phyloP scores from a whole-genome alignment of 1,140 invertebrate species.

The Xylocopa sonorina region DNA sequence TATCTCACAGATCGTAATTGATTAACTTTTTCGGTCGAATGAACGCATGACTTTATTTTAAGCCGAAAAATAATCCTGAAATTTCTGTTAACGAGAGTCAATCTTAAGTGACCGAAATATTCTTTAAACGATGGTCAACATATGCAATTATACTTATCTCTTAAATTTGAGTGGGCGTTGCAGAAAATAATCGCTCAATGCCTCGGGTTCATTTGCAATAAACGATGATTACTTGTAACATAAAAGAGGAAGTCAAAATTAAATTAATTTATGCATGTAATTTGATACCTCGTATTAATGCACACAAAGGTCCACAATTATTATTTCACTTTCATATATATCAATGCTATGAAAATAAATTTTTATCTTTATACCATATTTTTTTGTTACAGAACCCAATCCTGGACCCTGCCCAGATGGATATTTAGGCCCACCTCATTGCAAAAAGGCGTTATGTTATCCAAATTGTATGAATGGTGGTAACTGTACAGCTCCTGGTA shows the following conservation, averaged over 20 bases:
- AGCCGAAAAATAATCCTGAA: conserved; percentile 22
- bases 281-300: not conserved
- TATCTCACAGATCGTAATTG: conserved; percentile 14
- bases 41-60: conserved; percentile 19
- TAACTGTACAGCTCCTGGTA: conserved; percentile 92
- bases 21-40: conserved; percentile 37
- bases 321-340: not conserved
- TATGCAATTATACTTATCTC: conserved; percentile 35
- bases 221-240: not conserved
- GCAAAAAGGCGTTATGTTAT: conserved; percentile 93
- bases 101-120: conserved; percentile 14
- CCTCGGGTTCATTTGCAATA: conserved; percentile 29
- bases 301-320: not conserved
- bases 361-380: conserved; percentile 23
- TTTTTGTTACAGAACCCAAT: conserved; percentile 87
- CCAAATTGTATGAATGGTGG: conserved; percentile 96
- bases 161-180: conserved; percentile 42
- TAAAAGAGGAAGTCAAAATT: not conserved
- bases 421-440: conserved; percentile 92
- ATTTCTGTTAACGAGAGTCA: conserved; percentile 8
- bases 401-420: conserved; percentile 94
- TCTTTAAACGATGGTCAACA: conserved; percentile 21
- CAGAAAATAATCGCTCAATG: conserved; percentile 25
- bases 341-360: not conserved
- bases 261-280: not conserved